Evolutionary conservation across 2,113 vertebrate species (phyloP), one percentile per base, ranked within the genome.

Genomic region (Pionites leucogaster): DNA sequence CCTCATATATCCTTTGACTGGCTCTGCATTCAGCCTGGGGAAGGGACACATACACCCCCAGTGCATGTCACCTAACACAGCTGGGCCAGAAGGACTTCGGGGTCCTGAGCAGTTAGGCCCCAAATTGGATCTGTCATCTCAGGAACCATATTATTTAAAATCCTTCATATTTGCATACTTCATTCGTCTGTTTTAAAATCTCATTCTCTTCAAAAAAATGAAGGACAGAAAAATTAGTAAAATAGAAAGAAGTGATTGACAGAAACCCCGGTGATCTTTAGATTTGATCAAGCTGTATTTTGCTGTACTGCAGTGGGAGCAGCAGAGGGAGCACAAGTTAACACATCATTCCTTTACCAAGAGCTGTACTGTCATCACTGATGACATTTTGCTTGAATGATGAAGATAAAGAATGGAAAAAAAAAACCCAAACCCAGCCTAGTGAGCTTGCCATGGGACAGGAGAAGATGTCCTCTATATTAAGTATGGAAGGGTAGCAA

Each of bases 251-350:
- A 63, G 62, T 0, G 0, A 27, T 6, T 50, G 86, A 59, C 59
- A 91, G 88, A 35, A 69, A 39, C 22, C 37, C 9, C 15, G 11
- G 49, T 1, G 13, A 63, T 91, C 22, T 49, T 49, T 13, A 46
- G n/a, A 52, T 11, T 12, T 1, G 7, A 62, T 65, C 52, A 39
- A 62, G 52, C 81, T 67, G 59, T 62, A 12, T 62, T 96, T 91
- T 97, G 96, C 93, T 96, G 75, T 97, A 25, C 92, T 89, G 77
- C 96, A 42, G 86, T n/a, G 6, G 86, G 49, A 94, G 93, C 96
- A 97, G 95, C 93, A 97, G 96, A 96, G 96, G 96, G 96, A 97
- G 96, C 96, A 96, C 92, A 96, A 96, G 96, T 85, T 95, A 97
- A 93, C 70, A 47, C 93, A 89, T 94, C 50, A 39, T 53, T 59